Conservation (phyloP, 2,797 vertebrate species). For the Bucorvus abyssinicus region DNA sequence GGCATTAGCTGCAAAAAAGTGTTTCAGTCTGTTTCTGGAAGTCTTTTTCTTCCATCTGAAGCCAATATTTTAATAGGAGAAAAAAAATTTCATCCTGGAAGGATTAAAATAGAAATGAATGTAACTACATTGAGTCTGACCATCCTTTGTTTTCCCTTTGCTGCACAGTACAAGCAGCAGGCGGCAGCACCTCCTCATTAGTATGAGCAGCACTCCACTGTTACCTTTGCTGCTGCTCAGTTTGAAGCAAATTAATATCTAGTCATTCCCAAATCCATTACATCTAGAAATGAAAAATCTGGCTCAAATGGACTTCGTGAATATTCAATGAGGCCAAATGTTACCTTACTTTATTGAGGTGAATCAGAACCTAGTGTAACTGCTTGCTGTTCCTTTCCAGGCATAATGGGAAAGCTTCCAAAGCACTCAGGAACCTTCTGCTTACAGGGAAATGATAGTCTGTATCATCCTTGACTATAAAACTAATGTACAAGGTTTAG, state of each 20-base stretch:
- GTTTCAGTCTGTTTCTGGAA: neutral
- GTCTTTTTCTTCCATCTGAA: neutral
- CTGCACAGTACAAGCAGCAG: neutral
- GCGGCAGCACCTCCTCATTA: constrained; percentile 57
- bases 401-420: neutral
- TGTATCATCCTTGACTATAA: neutral
- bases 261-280: constrained; percentile 15
- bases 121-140: neutral
- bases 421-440: neutral
- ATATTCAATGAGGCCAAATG: constrained; percentile 46
- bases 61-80: neutral
- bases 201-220: neutral
- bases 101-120: neutral
- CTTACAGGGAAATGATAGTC: neutral
- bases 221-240: neutral
- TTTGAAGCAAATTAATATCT: constrained; percentile 56
- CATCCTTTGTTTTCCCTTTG: neutral
- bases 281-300: constrained; percentile 40
- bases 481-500: neutral
- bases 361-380: constrained; percentile 34
- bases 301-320: constrained; percentile 7
- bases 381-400: neutral
- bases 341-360: constrained; percentile 12
- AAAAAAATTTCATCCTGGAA: neutral
- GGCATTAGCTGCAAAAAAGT: neutral